Conservation (phyloP, 2,113 vertebrate genomes). For the Hyaena hyaena region DNA sequence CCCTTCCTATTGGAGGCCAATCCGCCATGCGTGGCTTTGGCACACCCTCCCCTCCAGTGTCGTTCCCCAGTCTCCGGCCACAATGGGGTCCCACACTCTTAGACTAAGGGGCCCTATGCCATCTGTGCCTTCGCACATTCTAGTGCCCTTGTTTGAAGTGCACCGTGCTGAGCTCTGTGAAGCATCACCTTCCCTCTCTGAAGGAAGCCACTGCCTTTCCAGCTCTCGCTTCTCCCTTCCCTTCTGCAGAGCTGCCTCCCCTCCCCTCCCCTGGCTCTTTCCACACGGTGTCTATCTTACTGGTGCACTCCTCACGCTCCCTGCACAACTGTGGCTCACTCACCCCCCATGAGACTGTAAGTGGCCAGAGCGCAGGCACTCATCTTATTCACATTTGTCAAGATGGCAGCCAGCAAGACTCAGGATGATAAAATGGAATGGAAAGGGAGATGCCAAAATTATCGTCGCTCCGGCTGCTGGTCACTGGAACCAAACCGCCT, state of each 20-base stretch:
- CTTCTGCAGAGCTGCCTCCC: not conserved
- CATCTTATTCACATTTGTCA: not conserved
- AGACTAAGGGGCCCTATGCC: not conserved
- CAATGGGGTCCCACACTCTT: fast-evolving
- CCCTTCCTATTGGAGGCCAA: not conserved
- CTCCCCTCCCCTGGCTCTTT: not conserved
- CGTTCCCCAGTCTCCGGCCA: not conserved
- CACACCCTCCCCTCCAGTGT: not conserved
- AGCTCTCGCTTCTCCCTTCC: too few species aligned
- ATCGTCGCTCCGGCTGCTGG: not conserved
- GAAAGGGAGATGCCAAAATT: not conserved
- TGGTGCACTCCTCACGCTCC: not conserved
- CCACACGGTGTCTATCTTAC: not conserved
- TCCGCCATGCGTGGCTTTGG: fast-evolving
- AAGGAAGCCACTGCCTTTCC: not conserved
- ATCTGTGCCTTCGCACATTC: not conserved
- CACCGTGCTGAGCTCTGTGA: not conserved
- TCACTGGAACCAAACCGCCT: not conserved
- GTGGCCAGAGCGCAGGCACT: not conserved
- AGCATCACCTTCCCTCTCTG: not conserved
- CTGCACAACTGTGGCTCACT: not conserved
- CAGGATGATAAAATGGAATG: not conserved
- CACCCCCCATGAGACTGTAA: not conserved
- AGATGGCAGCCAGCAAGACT: not conserved
- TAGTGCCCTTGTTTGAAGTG: not conserved